A percentile compares a stretch with the other conserved stretches of the same genome.
phyloP scores from a whole-genome alignment of 2,113 vertebrate genomes.

The Phainopepla nitens region DNA sequence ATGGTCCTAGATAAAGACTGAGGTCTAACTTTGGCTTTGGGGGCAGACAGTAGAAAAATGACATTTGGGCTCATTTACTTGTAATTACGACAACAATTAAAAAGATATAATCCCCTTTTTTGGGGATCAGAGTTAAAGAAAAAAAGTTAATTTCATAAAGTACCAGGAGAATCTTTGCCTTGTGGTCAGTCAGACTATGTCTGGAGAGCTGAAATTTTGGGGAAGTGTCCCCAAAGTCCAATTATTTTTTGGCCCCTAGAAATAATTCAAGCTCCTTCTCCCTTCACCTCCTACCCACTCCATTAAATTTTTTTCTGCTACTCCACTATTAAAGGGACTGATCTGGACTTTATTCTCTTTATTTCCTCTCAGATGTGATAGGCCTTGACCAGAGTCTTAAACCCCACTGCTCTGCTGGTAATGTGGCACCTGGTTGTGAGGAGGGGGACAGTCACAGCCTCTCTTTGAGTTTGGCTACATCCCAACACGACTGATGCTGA shows the following conservation, averaged over 20 bases:
- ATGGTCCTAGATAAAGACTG: not conserved
- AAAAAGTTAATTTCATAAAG: not conserved
- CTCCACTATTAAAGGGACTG: not conserved
- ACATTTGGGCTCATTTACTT: not conserved
- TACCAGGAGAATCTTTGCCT: not conserved
- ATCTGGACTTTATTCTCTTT: not conserved
- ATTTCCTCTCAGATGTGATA: not conserved
- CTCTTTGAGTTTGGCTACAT: not conserved
- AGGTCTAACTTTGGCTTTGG: not conserved
- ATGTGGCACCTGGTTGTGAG: rapidly evolving
- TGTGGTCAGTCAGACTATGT: not conserved
- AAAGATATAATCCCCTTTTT: not conserved
- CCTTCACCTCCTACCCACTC: too few species aligned
- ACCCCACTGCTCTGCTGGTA: not conserved
- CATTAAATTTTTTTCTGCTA: not conserved
- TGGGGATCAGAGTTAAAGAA: rapidly evolving
- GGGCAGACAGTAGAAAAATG: not conserved
- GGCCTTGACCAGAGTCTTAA: not conserved
- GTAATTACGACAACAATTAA: not conserved
- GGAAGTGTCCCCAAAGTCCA: not conserved
- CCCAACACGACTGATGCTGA: rapidly evolving
- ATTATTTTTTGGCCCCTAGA: not conserved
- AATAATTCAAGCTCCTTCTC: not conserved
- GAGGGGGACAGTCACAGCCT: rapidly evolving
- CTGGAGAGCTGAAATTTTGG: not conserved